These are phyloP conservation scores for Metalampra italica DNA, from an alignment of 2,888 invertebrate genomes.

Conservation along the genomic window DNA sequence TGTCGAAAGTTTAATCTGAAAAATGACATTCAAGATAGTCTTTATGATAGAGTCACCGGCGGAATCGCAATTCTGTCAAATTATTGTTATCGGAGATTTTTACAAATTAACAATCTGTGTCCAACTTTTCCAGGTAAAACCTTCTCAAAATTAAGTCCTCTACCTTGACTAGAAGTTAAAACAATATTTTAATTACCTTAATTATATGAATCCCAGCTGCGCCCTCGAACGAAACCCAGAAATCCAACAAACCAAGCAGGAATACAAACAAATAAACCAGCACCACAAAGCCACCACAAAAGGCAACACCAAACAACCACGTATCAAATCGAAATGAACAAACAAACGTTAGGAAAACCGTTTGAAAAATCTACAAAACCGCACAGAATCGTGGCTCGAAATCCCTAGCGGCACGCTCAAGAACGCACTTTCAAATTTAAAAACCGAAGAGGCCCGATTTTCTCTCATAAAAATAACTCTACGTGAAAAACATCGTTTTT, in stretches of 20 bases:
- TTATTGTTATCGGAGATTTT: no score
- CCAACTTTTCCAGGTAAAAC: no score
- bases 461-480: constrained; percentile 60
- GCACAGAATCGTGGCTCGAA: constrained; percentile 7
- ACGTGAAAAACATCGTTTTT: constrained; percentile 41
- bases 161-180: not conserved
- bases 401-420: constrained; percentile 11
- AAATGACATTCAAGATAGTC: no score
- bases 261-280: constrained; percentile 1
- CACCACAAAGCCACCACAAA: constrained; percentile 23
- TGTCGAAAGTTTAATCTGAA: no score
- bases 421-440: constrained; percentile 14
- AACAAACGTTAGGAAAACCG: constrained; percentile 19
- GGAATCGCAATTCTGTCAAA: no score
- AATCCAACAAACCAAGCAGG: constrained; percentile 12
- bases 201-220: constrained; percentile 9
- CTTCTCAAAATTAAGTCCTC: no score
- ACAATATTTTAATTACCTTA: constrained; percentile 12
- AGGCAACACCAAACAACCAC: constrained; percentile 23
- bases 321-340: constrained; percentile 17
- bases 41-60: no score
- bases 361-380: constrained; percentile 23
- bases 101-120: no score
- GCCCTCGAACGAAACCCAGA: not conserved
- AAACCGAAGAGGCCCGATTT: constrained; percentile 37